Conservation (phyloP, 1,140 invertebrate genomes). For the Coptotermes formosanus region DNA sequence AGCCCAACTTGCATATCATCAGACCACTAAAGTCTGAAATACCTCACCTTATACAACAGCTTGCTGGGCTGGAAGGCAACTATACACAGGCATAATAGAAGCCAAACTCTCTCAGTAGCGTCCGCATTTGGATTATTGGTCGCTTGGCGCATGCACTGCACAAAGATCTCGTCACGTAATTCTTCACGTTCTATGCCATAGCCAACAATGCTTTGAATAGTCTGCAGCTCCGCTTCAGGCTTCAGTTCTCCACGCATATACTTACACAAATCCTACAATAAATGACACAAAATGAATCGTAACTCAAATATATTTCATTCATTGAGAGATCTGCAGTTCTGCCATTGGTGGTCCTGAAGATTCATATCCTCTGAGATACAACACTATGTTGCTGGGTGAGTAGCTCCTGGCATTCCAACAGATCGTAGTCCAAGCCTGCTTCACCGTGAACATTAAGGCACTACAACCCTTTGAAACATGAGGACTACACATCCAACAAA, state of each 20-base stretch:
- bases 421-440: no score
- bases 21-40: no score
- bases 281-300: constrained; percentile 29
- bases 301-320: background rate
- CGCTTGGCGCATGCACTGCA: constrained; percentile 82
- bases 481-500: no score
- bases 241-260: constrained; percentile 84
- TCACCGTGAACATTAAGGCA: no score
- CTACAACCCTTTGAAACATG: no score
- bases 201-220: constrained; percentile 82
- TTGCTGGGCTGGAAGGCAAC: constrained; percentile 93
- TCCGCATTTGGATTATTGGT: constrained; percentile 83
- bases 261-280: constrained; percentile 76
- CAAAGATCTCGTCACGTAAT: constrained; percentile 82
- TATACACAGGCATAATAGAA: constrained; percentile 82
- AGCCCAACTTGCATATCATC: no score
- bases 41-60: constrained; percentile 67
- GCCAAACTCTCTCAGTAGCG: constrained; percentile 80
- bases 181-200: constrained; percentile 87
- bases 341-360: no score
- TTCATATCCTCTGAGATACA: no score
- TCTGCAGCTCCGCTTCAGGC: constrained; percentile 73
- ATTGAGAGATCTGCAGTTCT: no score
- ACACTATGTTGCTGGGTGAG: no score
- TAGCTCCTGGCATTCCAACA: no score